Base-by-base conservation (phyloP, 2,888 invertebrate species). In the Papilio protenor region DNA sequence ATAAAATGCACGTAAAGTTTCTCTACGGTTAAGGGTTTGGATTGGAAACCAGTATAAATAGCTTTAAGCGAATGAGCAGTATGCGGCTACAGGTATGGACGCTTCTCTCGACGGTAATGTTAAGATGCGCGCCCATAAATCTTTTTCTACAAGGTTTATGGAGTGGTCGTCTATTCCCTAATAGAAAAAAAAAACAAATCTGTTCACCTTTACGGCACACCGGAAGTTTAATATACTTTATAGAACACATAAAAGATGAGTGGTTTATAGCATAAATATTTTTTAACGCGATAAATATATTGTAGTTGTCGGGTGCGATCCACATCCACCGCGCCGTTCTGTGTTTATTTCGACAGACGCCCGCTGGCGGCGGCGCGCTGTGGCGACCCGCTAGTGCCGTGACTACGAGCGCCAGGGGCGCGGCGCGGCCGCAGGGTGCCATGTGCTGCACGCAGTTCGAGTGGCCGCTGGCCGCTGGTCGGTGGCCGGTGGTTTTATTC, bases 151-250 rank as follows among this genome's bases (percentile, higher is more conserved):
- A 49, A 49, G 47, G 47, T 71, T 23, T 14, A 71, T 23, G 1
- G 49, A 21, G 2, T 23, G 14, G 71, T 16, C 23, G 52, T 71
- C 27, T 49, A 71, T 71, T 71, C 49, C 27, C 23, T 47, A 23
- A 71, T 52, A 71, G 70, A 70, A 71, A 40, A 70, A n/a, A 49
- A 45, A 49, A 14, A 71, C 52, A 71, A 71, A 71, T 23, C 2
- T 16, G 23, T 45, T 47, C 21, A 21, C 45, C 45, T 14, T 45
- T 16, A 45, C 21, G 69, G 45, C n/a, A 23, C 23, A 52, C 47
- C 8, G 49, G 47, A 23, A 23, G 16, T 27, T 27, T 23, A 11
- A 59, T 21, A 1, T 23, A 49, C 49, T 71, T 71, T 23, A 45
- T 45, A 27, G 14, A 49, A 49, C 23, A 71, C 47, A 49, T 52